Evolutionary conservation across 37 sponge, comb jelly and placozoan genomes (phyloP).

Genomic region (Axinella damicornis): DNA sequence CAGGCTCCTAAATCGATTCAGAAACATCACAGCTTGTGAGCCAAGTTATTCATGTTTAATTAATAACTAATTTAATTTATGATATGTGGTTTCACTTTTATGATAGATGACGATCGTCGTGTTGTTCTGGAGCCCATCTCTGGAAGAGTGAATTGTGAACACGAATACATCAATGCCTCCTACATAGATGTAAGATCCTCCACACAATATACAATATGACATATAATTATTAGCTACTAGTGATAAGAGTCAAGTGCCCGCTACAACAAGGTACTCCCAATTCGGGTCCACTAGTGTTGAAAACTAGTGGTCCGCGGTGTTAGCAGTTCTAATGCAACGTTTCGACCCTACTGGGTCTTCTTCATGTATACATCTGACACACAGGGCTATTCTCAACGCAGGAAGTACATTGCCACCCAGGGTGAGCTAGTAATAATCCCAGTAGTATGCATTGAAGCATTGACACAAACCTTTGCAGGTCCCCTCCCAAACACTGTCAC

Average conservation of each 20-base stretch:
- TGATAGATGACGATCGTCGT: slow-evolving; percentile 59
- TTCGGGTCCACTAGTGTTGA: too few species aligned
- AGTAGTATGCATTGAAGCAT: too few species aligned
- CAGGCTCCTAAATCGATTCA: slow-evolving; percentile 43
- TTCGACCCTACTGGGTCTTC: background rate
- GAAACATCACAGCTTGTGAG: slow-evolving; percentile 55
- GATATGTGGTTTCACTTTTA: background rate
- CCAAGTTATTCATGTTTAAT: background rate
- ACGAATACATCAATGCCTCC: slow-evolving; percentile 63
- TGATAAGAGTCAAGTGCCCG: too few species aligned
- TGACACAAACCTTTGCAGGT: slow-evolving; percentile 1
- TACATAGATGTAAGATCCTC: slow-evolving; percentile 53
- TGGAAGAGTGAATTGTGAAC: slow-evolving; percentile 33
- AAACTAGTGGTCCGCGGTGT: too few species aligned
- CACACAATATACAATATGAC: too few species aligned
- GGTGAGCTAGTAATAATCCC: slow-evolving; percentile 11
- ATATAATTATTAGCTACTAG: too few species aligned
- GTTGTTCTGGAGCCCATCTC: slow-evolving; percentile 46
- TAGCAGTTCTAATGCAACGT: too few species aligned
- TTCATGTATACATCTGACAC: background rate
- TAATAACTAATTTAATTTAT: too few species aligned
- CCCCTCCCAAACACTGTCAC: slow-evolving; percentile 18
- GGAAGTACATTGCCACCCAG: slow-evolving; percentile 65
- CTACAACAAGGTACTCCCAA: too few species aligned
- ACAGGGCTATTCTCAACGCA: slow-evolving; percentile 52